Evolutionary conservation across 2,888 invertebrate genomes (phyloP).

Genomic region (Dasypogon diadema): DNA sequence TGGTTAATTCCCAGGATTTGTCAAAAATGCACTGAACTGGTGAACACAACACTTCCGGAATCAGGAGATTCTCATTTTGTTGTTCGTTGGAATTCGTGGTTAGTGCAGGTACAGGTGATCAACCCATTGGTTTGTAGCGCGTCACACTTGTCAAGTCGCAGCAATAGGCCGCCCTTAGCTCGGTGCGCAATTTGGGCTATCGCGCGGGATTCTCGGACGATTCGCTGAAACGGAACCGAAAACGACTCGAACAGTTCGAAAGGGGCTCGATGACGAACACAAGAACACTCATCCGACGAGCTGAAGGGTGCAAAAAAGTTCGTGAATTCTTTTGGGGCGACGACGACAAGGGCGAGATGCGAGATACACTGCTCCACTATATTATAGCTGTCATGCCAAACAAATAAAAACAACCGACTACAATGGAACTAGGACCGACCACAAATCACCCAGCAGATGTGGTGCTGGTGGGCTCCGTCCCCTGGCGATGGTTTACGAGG

Average conservation of each 20-base stretch:
- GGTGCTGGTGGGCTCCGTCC: not conserved
- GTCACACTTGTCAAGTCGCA: not conserved
- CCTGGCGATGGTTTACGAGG: not conserved
- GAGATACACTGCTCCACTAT: not conserved
- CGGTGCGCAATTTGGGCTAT: not conserved
- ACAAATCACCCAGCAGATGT: slow-evolving; percentile 18
- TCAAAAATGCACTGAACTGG: not conserved
- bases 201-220: not conserved
- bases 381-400: not conserved
- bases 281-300: not conserved
- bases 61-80: not conserved
- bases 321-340: not conserved
- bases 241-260: not conserved
- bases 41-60: not conserved
- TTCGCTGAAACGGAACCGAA: not conserved
- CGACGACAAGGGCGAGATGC: not conserved
- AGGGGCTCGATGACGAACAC: not conserved
- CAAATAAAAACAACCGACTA: not conserved
- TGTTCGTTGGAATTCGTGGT: not conserved
- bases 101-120: no score
- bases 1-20: not conserved
- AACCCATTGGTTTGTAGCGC: no score
- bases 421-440: not conserved
- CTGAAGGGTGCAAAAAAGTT: not conserved
- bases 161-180: no score